phyloP scores from a whole-genome alignment of 2,113 vertebrate genomes.

The Hypomesus transpacificus region DNA sequence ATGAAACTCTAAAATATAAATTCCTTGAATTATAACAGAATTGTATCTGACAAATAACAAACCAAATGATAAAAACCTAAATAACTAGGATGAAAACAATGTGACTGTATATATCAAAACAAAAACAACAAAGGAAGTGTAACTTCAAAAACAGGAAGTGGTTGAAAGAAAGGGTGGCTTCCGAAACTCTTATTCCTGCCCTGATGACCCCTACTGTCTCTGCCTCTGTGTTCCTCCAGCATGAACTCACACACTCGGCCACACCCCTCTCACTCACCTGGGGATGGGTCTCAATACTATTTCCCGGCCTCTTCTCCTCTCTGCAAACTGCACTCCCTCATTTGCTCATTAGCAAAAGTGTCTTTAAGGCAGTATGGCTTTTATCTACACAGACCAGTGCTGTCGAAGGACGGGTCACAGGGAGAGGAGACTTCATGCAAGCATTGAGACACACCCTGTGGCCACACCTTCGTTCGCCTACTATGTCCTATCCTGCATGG shows the following conservation, averaged over 20 bases:
- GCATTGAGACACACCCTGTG: no score
- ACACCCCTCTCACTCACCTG: slow-evolving; percentile 16
- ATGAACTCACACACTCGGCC: slow-evolving; percentile 57
- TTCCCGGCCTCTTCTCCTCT: slow-evolving; percentile 4
- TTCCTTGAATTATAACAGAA: no score
- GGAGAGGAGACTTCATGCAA: no score
- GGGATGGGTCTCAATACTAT: slow-evolving; percentile 31
- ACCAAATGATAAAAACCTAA: no score
- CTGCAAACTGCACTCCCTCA: not conserved
- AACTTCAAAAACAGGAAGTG: not conserved
- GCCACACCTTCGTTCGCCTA: not conserved
- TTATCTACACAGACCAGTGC: no score
- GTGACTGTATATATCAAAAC: slow-evolving; percentile 10
- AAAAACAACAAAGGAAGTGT: not conserved
- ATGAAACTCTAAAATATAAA: no score
- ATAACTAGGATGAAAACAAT: no score
- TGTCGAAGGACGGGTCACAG: no score
- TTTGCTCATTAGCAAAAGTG: not conserved
- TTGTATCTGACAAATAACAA: no score
- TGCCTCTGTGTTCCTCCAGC: slow-evolving; percentile 58
- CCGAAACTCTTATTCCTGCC: slow-evolving; percentile 32
- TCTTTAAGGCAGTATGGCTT: no score
- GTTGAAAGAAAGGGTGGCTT: slow-evolving; percentile 3
- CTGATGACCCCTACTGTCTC: slow-evolving; percentile 33
- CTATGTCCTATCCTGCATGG: slow-evolving; percentile 54